These are phyloP conservation scores for Seriola quinqueradiata DNA, from an alignment of 2,113 vertebrate genomes.

Conservation along the genomic window DNA sequence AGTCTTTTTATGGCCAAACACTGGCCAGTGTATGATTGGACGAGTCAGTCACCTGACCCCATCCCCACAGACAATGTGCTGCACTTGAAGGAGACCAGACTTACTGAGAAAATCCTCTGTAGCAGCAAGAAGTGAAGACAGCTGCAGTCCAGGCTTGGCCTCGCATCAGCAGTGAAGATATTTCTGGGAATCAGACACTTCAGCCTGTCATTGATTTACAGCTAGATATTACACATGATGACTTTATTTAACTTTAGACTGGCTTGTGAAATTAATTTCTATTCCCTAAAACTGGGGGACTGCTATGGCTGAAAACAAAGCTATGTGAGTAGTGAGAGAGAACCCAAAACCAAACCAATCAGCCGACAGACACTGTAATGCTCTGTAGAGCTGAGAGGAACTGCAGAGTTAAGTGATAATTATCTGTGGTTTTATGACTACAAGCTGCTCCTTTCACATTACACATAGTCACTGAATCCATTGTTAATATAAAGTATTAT, in stretches of 20 bases:
- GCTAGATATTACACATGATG: background rate
- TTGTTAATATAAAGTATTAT: background rate
- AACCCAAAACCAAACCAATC: constrained; percentile 1
- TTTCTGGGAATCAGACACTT: background rate
- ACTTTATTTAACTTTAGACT: background rate
- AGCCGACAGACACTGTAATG: background rate
- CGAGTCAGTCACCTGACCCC: constrained; percentile 9
- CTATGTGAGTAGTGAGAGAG: background rate
- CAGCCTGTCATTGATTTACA: background rate
- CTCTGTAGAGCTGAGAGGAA: background rate
- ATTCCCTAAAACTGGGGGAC: background rate
- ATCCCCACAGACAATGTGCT: constrained; percentile 4
- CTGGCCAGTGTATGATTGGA: background rate
- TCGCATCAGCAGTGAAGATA: background rate
- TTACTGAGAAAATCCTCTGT: background rate
- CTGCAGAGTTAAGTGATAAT: background rate
- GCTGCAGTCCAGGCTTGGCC: background rate
- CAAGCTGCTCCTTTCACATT: background rate
- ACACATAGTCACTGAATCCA: background rate
- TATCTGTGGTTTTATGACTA: background rate
- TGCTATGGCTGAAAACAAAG: background rate
- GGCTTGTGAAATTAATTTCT: background rate
- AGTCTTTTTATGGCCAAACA: constrained; percentile 23
- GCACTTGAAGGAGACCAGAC: constrained; percentile 34
- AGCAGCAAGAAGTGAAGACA: constrained; percentile 9